Conservation (phyloP, 1,140 invertebrate genomes). For the Sarcophaga peregrina region DNA sequence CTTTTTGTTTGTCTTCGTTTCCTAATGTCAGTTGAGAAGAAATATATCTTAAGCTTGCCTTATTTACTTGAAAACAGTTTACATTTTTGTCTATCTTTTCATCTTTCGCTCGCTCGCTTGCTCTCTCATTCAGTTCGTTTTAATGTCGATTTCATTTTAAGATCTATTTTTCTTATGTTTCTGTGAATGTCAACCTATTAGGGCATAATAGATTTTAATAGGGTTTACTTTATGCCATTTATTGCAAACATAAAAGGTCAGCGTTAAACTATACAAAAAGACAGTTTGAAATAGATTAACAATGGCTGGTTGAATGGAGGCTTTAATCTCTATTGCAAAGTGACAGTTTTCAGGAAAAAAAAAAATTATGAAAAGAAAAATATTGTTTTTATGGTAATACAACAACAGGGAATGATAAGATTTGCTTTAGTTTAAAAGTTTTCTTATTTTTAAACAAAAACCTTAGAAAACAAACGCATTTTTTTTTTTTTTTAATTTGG, state of each 20-base stretch:
- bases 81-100: constrained; percentile 6
- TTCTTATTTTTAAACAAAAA: no score
- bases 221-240: constrained; percentile 9
- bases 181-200: constrained; percentile 20
- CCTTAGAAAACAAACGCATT: no score
- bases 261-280: not conserved
- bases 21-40: no score
- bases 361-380: no score
- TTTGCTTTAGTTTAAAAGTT: no score
- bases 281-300: not conserved
- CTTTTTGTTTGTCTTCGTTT: not conserved
- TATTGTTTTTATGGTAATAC: no score
- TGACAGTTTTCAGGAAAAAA: not conserved
- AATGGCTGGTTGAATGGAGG: not conserved
- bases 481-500: no score
- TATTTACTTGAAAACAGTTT: not conserved
- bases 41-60: not conserved
- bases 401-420: no score
- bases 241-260: not conserved
- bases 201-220: constrained; percentile 27
- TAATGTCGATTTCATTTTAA: constrained; percentile 16
- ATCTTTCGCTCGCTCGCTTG: not conserved
- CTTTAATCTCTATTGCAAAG: not conserved
- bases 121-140: not conserved
- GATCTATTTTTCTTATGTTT: not conserved